phyloP scores from a whole-genome alignment of 2,113 vertebrate genomes.

The Rhinoptilus africanus region DNA sequence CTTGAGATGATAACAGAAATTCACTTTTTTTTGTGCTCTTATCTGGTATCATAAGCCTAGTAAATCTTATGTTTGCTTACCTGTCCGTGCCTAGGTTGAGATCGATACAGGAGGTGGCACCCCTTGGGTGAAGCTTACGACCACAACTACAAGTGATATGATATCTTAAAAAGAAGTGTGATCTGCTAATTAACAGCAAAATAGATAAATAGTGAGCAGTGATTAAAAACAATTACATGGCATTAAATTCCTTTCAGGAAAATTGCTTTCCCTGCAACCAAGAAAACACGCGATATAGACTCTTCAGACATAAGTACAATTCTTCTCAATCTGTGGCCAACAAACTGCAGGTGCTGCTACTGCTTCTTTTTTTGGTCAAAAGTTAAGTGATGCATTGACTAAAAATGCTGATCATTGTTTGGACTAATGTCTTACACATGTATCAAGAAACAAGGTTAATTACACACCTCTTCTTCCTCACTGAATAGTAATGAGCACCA shows the following conservation, averaged over 20 bases:
- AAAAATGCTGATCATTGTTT: background rate
- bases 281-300: background rate
- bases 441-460: background rate
- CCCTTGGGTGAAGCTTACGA: background rate
- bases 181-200: background rate
- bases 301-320: background rate
- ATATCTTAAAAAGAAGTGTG: background rate
- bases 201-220: background rate
- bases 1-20: background rate
- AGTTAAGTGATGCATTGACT: background rate
- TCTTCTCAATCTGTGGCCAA: background rate
- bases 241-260: background rate
- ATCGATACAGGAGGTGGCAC: accelerated
- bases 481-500: background rate
- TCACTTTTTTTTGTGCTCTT: background rate
- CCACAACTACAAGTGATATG: background rate
- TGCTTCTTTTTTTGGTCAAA: background rate
- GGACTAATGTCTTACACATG: background rate
- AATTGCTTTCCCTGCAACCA: background rate
- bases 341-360: background rate
- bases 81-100: background rate
- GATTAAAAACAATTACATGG: background rate
- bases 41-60: background rate
- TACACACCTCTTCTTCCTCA: background rate
- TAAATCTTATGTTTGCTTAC: background rate